Percentiles rank a stretch among this genome's conserved stretches.
These are phyloP conservation scores for Triplophysa dalaica DNA, from an alignment of 2,113 vertebrate genomes.

Conservation along the genomic window DNA sequence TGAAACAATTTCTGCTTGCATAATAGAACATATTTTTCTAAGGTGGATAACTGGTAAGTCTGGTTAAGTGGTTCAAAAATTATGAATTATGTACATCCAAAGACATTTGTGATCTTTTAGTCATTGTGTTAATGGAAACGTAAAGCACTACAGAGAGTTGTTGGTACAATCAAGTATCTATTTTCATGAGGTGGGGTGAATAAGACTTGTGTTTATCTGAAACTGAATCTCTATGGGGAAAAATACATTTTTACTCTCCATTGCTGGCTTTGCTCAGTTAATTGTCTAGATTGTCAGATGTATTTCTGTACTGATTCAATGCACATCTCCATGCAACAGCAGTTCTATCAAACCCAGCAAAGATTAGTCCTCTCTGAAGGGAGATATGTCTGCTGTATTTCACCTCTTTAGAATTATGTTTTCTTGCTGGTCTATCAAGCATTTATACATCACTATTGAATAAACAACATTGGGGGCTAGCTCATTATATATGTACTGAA, in stretches of 20 bases:
- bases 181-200: not conserved
- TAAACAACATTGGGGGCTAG: slow-evolving; percentile 27
- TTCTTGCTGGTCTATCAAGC: slow-evolving; percentile 4
- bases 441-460: slow-evolving; percentile 18
- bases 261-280: slow-evolving; percentile 47
- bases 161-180: not conserved
- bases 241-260: not conserved
- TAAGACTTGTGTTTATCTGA: slow-evolving; percentile 32
- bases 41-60: not conserved
- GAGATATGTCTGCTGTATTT: slow-evolving; percentile 20
- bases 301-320: slow-evolving; percentile 26
- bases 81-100: not conserved
- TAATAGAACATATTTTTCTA: not conserved
- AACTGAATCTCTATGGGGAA: slow-evolving; percentile 33
- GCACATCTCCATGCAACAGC: slow-evolving; percentile 49
- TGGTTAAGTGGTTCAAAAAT: not conserved
- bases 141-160: not conserved
- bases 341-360: slow-evolving; percentile 39
- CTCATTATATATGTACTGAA: slow-evolving; percentile 37
- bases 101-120: not conserved
- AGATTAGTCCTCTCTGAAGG: slow-evolving; percentile 13
- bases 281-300: slow-evolving; percentile 50
- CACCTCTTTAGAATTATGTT: slow-evolving; percentile 28
- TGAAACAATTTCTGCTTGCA: slow-evolving; percentile 27
- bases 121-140: not conserved